Base-by-base conservation (phyloP, 2,797 vertebrate species). In the Nyctalus aviator region DNA sequence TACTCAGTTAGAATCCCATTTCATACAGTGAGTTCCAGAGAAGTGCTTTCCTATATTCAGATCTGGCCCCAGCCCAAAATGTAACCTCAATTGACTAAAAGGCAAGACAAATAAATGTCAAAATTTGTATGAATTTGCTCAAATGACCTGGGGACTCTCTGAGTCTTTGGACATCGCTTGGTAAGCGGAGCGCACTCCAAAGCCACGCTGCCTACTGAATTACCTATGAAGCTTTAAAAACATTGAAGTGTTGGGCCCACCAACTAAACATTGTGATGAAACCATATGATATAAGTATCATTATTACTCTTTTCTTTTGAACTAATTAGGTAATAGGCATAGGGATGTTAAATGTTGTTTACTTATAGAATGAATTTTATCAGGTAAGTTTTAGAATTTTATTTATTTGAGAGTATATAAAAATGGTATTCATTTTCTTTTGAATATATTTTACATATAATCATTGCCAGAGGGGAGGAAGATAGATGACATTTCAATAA, bases 401-500 rank as follows among this genome's bases (percentile, higher is more conserved):
- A 64, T 84, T 82, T 82, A 30, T 25, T 41, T 32, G 3, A 8
- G 46, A 83, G 50, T 44, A 66, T 83, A 76, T 57, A 32, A 23
- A 79, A 75, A 35, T 93, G 32, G 2, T 5, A 85, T 66, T 66
- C 2, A 25, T 66, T 81, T 21, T 71, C 3, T 78, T 93, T 76
- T 85, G 37, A 92, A 90, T 44, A 57, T 68, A 59, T 21, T 88
- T 13, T 79, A 25, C 0, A 64, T 77, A n/a, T 41, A 79, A 5
- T 79, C 12, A 21, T 59, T 85, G 11, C 11, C 25, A 50, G 17
- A 62, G 81, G 21, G 3, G 13, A 59, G 12, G 20, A 76, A 48
- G 18, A 37, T 91, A n/a, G 46, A 68, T 93, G 41, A 50, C 12
- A 78, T 90, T 81, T 82, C 55, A 84, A 44, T 90, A 71, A 66